phyloP scores from a whole-genome alignment of 2,113 vertebrate genomes.

The Prunella fulvescens region DNA sequence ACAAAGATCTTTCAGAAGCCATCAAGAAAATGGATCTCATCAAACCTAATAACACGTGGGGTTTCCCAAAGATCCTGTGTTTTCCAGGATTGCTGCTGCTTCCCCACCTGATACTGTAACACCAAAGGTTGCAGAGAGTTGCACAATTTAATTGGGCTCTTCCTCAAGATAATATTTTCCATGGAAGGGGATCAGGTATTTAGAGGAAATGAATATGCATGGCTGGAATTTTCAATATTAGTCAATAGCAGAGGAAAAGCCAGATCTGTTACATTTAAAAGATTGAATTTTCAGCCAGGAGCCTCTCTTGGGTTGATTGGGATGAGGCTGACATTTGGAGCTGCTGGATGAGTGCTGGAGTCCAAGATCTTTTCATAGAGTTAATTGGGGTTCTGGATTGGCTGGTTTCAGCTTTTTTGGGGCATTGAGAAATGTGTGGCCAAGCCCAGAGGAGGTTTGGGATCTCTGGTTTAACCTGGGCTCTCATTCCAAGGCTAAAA shows the following conservation, averaged over 20 bases:
- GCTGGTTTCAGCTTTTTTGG: background rate
- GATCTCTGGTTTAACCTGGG: background rate
- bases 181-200: background rate
- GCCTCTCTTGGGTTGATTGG: background rate
- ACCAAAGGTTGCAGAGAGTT: background rate
- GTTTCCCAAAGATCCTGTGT: constrained; percentile 20
- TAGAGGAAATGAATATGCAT: background rate
- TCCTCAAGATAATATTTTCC: background rate
- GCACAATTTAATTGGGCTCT: background rate
- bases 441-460: background rate
- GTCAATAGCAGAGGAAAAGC: background rate
- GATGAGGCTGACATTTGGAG: background rate
- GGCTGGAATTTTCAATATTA: background rate
- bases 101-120: background rate
- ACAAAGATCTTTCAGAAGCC: constrained; percentile 67
- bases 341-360: background rate
- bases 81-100: background rate
- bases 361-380: background rate
- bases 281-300: background rate
- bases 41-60: constrained; percentile 48
- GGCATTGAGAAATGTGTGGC: background rate
- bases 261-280: background rate
- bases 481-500: background rate
- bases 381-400: background rate
- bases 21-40: constrained; percentile 71